phyloP scores from a whole-genome alignment of 1,140 invertebrate genomes.

The Hycleus cichorii region DNA sequence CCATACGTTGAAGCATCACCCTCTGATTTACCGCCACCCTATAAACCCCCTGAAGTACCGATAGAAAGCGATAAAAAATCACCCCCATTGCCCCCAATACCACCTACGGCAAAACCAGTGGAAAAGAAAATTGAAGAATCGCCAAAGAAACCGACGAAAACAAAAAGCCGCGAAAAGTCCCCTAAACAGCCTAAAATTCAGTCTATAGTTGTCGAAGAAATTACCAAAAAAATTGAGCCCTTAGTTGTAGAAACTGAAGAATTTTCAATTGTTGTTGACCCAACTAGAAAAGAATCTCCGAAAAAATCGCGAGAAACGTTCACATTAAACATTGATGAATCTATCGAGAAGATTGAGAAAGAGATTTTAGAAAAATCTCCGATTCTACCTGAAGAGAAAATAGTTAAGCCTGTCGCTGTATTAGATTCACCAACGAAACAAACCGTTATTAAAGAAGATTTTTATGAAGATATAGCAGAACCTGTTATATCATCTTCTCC shows the following conservation, averaged over 20 bases:
- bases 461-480: constrained; percentile 30
- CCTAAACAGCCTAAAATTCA: constrained; percentile 15
- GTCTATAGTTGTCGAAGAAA: constrained; percentile 26
- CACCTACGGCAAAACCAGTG: no score
- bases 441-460: constrained; percentile 22
- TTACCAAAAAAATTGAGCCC: constrained; percentile 29
- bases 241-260: constrained; percentile 31
- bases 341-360: constrained; percentile 28
- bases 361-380: constrained; percentile 31
- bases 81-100: no score
- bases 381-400: constrained; percentile 27
- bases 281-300: constrained; percentile 23
- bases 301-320: constrained; percentile 29
- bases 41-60: constrained; percentile 9
- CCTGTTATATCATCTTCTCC: background rate
- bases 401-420: constrained; percentile 23
- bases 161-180: constrained; percentile 4
- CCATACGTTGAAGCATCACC: constrained; percentile 32
- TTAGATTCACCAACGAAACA: constrained; percentile 23
- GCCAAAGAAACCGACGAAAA: constrained; percentile 8
- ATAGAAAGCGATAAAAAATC: background rate
- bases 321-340: constrained; percentile 28
- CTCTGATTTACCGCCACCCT: constrained; percentile 12
- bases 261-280: constrained; percentile 30
- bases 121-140: background rate